phyloP scores from a whole-genome alignment of 2,888 invertebrate species.

The Caenorhabditis parvicauda region DNA sequence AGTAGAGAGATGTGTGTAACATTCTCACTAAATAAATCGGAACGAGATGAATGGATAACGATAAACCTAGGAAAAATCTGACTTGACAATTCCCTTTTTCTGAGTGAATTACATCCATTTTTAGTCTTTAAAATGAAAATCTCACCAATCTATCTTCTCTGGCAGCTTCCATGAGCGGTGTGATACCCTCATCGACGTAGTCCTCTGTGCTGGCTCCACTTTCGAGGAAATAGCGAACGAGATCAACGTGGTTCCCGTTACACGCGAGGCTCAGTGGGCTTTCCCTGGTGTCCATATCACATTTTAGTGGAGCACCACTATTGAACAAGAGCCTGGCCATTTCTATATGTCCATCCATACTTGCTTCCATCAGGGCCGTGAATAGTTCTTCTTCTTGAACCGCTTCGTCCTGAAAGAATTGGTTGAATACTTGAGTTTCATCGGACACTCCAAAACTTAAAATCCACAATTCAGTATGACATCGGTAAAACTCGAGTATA shows the following conservation, averaged over 20 bases:
- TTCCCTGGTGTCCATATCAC: conserved; percentile 99
- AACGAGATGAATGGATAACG: too few relatives aligned
- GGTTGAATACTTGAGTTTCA: background rate
- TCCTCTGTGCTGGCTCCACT: conserved; percentile 92
- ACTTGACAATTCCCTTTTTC: conserved; percentile 2
- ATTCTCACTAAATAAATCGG: too few relatives aligned
- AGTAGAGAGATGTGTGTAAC: too few relatives aligned
- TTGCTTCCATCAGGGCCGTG: conserved; percentile 97
- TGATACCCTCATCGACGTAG: conserved; percentile 92
- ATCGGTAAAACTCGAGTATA: too few relatives aligned
- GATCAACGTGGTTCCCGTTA: conserved; percentile 95
- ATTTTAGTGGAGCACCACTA: conserved; percentile 94
- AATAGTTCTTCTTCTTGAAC: conserved; percentile 79
- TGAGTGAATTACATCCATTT: too few relatives aligned
- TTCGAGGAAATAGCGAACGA: conserved; percentile 81
- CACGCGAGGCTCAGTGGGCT: conserved; percentile 96
- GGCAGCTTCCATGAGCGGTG: conserved; percentile 97
- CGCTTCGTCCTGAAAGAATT: too few relatives aligned
- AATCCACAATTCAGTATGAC: too few relatives aligned
- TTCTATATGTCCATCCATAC: conserved; percentile 99
- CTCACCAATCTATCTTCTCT: conserved; percentile 79
- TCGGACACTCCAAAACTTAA: background rate
- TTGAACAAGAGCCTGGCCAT: conserved; percentile 77
- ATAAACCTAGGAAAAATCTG: background rate
- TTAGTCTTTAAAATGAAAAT: background rate